Base-by-base conservation (phyloP, 64 coral and sea anemone species). In the Actinia tenebrosa region DNA sequence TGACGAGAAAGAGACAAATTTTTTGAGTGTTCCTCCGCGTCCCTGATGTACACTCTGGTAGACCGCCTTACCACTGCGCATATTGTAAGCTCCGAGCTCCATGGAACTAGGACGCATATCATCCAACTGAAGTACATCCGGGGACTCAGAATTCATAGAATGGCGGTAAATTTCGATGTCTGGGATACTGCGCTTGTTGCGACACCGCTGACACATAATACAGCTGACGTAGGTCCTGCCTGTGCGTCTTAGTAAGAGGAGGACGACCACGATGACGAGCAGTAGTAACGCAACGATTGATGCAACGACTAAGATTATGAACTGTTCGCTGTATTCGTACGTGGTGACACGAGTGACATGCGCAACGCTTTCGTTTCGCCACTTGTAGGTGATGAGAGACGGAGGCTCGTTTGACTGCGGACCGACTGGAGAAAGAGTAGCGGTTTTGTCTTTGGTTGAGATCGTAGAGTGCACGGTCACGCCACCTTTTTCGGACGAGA, bases 101-200 rank as follows among this genome's bases (percentile, higher is more conserved):
- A 90, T 50, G 4, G 81, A 64, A 27, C 22, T 84, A 15, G 84
- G 91, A 61, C 77, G 88, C 46, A 91, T 71, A n/a, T 93, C 94
- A 45, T 97, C 94, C 66, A 97, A 66, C 66, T 79, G 84, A 25
- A 90, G 72, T n/a, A 87, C 94, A 90, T 97, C 94, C 84, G 94
- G 91, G 71, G 94, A 97, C 80, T 97, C 91, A 37, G 91, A 88
- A 53, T 84, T 88, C 44, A 97, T 59, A 8, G 94, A 90, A 23
- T 97, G 94, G 75, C 94, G 94, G 71, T 97, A 97, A 17, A 97
- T 90, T 72, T 97, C 94, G 58, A 97, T 97, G 88, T 97, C 91
- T 20, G 94, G 94, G 59, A 97, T 97, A 87, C 88, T 89, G 54
- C 89, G 91, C 63, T 91, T 93, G 61, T 84, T 81, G 45, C 85